Percentiles rank a stretch among this genome's conserved stretches.
phyloP scores from a whole-genome alignment of 2,888 invertebrate species.

The Itoplectis maculator region DNA sequence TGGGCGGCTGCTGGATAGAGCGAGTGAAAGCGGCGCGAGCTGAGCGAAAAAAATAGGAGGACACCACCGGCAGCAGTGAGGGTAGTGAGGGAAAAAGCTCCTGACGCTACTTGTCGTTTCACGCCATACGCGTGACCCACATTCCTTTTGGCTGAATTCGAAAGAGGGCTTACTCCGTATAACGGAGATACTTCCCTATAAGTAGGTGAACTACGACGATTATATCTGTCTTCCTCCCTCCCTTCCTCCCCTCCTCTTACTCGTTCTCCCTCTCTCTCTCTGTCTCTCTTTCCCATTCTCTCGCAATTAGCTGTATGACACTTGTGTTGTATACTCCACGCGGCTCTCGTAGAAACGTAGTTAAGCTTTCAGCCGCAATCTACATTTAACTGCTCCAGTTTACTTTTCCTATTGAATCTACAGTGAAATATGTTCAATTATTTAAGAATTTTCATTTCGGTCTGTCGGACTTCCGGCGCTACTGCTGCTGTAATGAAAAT shows the following conservation, averaged over 20 bases:
- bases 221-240: conserved; percentile 50
- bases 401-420: conserved; percentile 52
- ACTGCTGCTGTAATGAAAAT: too few relatives aligned
- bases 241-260: too few relatives aligned
- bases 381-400: conserved; percentile 51
- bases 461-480: background rate
- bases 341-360: conserved; percentile 14
- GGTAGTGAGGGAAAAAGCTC: conserved; percentile 47
- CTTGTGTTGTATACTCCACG: conserved; percentile 16
- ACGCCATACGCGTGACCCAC: conserved; percentile 62
- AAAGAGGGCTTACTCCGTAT: conserved; percentile 49
- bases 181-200: conserved; percentile 57
- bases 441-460: background rate
- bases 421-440: conserved; percentile 17
- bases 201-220: conserved; percentile 50
- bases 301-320: conserved; percentile 64
- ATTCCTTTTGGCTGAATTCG: conserved; percentile 61
- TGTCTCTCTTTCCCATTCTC: conserved; percentile 52
- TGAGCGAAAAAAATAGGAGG: conserved; percentile 50
- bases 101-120: conserved; percentile 46
- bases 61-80: conserved; percentile 12
- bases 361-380: conserved; percentile 8
- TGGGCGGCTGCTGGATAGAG: conserved; percentile 15
- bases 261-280: background rate
- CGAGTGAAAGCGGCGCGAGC: conserved; percentile 21